A percentile compares a stretch with the other conserved stretches of the same genome.
These are phyloP conservation scores for Himantopus leucocephalus DNA, from an alignment of 2,113 vertebrate genomes.

Conservation along the genomic window DNA sequence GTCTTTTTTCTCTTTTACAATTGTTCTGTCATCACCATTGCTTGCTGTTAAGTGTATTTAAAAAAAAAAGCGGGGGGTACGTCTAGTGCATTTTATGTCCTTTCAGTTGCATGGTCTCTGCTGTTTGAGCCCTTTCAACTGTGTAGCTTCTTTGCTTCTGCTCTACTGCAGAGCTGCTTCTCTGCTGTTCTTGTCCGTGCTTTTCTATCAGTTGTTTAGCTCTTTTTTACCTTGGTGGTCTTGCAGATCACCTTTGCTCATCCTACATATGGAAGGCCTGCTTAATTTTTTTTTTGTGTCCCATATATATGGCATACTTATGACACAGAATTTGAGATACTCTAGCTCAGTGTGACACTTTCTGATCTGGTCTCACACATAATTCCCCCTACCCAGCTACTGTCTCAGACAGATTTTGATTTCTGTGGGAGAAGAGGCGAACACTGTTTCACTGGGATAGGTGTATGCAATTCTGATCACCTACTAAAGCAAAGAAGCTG, in stretches of 20 bases:
- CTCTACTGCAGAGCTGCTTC: neutral
- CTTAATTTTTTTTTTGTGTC: neutral
- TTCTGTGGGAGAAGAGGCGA: neutral
- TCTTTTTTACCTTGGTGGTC: neutral
- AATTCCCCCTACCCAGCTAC: neutral
- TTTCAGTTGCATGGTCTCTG: slow-evolving; percentile 7
- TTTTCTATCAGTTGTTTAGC: neutral
- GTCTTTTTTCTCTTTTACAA: slow-evolving; percentile 14
- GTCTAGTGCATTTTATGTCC: slow-evolving; percentile 4
- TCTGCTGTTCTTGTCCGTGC: neutral
- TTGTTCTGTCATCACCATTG: slow-evolving; percentile 13
- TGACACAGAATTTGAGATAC: neutral
- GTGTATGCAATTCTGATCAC: neutral
- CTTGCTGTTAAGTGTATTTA: slow-evolving; percentile 26
- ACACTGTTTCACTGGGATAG: neutral
- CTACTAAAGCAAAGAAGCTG: neutral
- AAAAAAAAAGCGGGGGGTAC: neutral
- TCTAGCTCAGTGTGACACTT: neutral
- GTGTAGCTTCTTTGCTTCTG: neutral
- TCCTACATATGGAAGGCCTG: neutral
- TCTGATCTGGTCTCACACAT: neutral
- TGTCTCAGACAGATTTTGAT: neutral
- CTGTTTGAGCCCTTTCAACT: neutral
- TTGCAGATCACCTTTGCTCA: neutral
- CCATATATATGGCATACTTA: neutral